Conservation (phyloP, 2,888 invertebrate species). For the Tenthredo notha region DNA sequence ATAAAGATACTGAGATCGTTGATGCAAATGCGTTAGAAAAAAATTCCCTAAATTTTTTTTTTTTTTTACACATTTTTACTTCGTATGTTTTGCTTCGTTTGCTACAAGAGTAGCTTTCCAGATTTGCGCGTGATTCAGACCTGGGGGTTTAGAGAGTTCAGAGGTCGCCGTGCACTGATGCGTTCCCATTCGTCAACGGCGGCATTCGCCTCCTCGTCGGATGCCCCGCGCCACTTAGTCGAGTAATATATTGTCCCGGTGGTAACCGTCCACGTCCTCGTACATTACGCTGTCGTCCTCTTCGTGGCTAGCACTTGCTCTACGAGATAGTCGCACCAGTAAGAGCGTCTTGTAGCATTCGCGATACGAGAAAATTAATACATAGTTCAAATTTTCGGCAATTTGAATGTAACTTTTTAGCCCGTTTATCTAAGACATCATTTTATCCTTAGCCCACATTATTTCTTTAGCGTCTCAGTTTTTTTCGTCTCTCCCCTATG, state of each 20-base stretch:
- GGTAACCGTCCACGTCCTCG: constrained; percentile 72
- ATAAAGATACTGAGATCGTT: background rate
- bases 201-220: constrained; percentile 48
- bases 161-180: constrained; percentile 52
- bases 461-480: too few relatives aligned
- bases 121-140: constrained; percentile 50
- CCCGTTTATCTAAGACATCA: too few relatives aligned
- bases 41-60: background rate
- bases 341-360: background rate
- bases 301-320: constrained; percentile 28
- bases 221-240: constrained; percentile 66
- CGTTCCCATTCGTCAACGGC: constrained; percentile 53
- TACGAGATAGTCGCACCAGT: background rate
- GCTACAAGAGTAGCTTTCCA: background rate
- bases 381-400: background rate
- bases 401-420: background rate
- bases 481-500: background rate
- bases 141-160: constrained; percentile 37
- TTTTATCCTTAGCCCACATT: too few relatives aligned
- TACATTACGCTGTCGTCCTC: constrained; percentile 50
- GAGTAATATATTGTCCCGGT: constrained; percentile 72
- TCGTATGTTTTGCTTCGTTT: background rate
- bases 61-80: background rate
- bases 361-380: background rate
- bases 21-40: background rate